phyloP scores from a whole-genome alignment of 2,113 vertebrate species.

The Okapia johnstoni region DNA sequence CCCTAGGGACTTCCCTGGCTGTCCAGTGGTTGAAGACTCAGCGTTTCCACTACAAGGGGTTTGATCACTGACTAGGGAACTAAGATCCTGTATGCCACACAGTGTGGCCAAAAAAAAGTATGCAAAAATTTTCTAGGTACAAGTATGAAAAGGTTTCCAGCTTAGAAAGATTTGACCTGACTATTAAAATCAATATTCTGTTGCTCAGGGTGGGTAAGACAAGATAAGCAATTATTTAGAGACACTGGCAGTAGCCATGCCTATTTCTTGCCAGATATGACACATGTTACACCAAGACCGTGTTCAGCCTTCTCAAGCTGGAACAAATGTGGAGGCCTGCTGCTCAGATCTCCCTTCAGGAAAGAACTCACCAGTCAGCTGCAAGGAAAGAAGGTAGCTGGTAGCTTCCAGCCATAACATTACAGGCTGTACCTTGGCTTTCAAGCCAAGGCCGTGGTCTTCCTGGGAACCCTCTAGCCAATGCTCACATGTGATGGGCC shows the following conservation, averaged over 20 bases:
- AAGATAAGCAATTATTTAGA: neutral
- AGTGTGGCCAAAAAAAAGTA: neutral
- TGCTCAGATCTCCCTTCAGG: neutral
- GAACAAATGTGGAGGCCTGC: neutral
- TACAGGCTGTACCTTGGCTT: neutral
- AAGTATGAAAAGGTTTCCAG: neutral
- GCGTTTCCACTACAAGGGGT: neutral
- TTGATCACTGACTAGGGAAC: neutral
- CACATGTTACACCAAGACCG: neutral
- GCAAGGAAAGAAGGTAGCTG: neutral
- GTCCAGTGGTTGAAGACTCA: neutral
- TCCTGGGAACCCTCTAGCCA: neutral
- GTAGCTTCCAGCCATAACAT: neutral
- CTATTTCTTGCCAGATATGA: neutral
- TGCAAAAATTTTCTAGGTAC: neutral
- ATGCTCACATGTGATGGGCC: too few relatives aligned
- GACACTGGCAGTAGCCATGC: rapidly evolving
- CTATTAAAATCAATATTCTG: neutral
- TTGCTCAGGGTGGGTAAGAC: neutral
- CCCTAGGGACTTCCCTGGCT: neutral
- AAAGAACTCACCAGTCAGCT: neutral
- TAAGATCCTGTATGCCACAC: neutral
- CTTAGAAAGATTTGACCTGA: neutral
- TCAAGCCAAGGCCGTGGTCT: neutral
- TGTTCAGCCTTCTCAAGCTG: neutral